These are phyloP conservation scores for Chelonus insularis DNA, from an alignment of 1,140 invertebrate species.

Conservation along the genomic window DNA sequence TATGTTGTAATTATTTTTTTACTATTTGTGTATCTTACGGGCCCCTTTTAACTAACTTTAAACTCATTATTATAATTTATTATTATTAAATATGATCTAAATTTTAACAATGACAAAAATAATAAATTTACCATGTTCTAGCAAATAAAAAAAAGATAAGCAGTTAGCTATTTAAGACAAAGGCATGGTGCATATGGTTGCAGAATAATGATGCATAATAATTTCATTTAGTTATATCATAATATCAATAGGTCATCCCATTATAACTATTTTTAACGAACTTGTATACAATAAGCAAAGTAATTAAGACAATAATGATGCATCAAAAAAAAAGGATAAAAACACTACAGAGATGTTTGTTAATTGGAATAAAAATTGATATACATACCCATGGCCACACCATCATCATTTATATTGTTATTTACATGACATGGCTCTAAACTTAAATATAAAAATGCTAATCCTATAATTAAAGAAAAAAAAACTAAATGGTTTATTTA, in stretches of 20 bases:
- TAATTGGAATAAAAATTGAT: constrained; percentile 33
- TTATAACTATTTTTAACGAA: too few species aligned
- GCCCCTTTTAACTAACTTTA: too few species aligned
- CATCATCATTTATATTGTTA: constrained; percentile 56
- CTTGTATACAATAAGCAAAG: too few species aligned
- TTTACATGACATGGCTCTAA: too few species aligned
- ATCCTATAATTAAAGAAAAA: too few species aligned
- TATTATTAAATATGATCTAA: too few species aligned
- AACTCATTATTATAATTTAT: too few species aligned
- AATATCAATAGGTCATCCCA: too few species aligned
- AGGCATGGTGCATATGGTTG: constrained; percentile 16
- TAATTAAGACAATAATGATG: constrained; percentile 9
- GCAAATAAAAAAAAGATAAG: constrained; percentile 16
- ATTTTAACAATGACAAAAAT: constrained; percentile 16
- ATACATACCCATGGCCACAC: constrained; percentile 61
- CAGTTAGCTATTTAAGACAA: constrained; percentile 1
- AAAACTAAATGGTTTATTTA: too few species aligned
- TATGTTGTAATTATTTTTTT: background rate
- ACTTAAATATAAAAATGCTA: too few species aligned
- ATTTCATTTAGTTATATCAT: too few species aligned
- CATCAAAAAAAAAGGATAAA: constrained; percentile 24
- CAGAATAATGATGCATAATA: too few species aligned
- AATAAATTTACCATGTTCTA: constrained; percentile 8
- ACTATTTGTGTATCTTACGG: background rate
- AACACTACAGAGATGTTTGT: constrained; percentile 29